Evolutionary conservation across 2,888 invertebrate genomes (phyloP), one percentile per base, ranked within the genome.

Genomic region (Diplazon laetatorius): DNA sequence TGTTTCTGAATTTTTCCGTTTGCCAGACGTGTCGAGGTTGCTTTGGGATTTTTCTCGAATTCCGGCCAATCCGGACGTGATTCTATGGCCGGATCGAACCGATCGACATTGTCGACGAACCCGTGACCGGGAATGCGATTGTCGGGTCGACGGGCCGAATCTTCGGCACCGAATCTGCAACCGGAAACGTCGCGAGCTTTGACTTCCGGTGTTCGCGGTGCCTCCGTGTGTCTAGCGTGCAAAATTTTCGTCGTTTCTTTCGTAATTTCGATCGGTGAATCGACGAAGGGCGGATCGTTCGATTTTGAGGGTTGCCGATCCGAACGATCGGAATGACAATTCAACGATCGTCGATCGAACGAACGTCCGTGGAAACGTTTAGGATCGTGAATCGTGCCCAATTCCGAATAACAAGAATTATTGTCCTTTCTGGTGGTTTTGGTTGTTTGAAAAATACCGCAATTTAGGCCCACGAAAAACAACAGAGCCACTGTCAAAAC

Each of bases 391-490:
- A 37, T 46, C 9, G 37, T 50, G n/a, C 18, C 42, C 9, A 39
- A 30, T 30, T 63, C 57, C 39, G 68, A 2, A 39, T 63, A 50
- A 63, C 62, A 68, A 30, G 52, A 37, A 65, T 44, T 59, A 65
- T 44, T 59, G 0, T 69, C 60, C 0, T 30, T 22, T 18, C n/a
- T 60, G n/a, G n/a, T 57, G 1, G 16, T 5, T 16, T 50, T 12
- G 14, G 35, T 44, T 25, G 55, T 48, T 0, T 72, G 55, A 30
- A 79, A 79, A 1, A 79, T 10, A 1, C 63, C 75, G 39, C 72
- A 76, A 37, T 76, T 63, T 42, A 79, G 72, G 9, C 59, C 71
- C 50, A 68, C 48, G 20, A 72, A 79, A 22, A 79, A 44, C 3
- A 72, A 55, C 35, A 79, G 30, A 20, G 44, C 72, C 14, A 79